Conservation (phyloP, 2,888 invertebrate species). For the Cryptocheilus praepositus region DNA sequence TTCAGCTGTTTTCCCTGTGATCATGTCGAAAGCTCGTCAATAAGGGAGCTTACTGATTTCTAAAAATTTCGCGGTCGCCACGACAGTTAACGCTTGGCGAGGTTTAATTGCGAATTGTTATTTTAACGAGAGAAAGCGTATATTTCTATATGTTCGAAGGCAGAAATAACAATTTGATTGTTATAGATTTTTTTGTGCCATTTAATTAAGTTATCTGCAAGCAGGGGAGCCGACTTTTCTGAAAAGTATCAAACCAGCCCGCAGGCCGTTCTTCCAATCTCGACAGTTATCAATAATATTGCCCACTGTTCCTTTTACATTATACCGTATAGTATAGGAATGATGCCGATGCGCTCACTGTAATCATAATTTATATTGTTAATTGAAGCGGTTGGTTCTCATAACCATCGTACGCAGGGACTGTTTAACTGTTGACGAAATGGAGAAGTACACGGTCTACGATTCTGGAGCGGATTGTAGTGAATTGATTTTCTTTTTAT, state of each 20-base stretch:
- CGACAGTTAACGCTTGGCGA: conserved; percentile 31
- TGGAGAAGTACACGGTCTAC: conserved; percentile 69
- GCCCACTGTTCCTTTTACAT: conserved; percentile 60
- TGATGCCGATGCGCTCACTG: conserved; percentile 47
- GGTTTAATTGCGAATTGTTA: conserved; percentile 43
- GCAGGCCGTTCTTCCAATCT: conserved; percentile 45
- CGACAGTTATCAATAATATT: conserved; percentile 46
- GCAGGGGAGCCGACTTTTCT: conserved; percentile 22
- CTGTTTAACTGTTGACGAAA: conserved; percentile 71
- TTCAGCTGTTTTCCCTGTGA: conserved; percentile 8
- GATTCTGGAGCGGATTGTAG: conserved; percentile 69
- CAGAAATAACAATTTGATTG: conserved; percentile 40
- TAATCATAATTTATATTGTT: conserved; percentile 59
- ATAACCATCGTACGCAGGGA: conserved; percentile 53
- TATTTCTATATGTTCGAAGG: conserved; percentile 22
- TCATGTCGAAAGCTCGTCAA: conserved; percentile 4
- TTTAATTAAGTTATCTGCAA: conserved; percentile 32
- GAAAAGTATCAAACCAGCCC: conserved; percentile 34
- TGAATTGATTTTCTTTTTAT: conserved; percentile 64
- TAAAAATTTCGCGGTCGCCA: conserved; percentile 31
- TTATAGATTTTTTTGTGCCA: conserved; percentile 38
- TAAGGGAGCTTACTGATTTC: conserved; percentile 21
- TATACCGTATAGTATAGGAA: conserved; percentile 58
- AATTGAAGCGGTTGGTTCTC: conserved; percentile 41
- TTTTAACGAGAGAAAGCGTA: conserved; percentile 40